Percentiles rank a stretch among this genome's conserved stretches.
These are phyloP conservation scores for Linnaemya tessellans DNA, from an alignment of 2,888 invertebrate species.

Conservation along the genomic window DNA sequence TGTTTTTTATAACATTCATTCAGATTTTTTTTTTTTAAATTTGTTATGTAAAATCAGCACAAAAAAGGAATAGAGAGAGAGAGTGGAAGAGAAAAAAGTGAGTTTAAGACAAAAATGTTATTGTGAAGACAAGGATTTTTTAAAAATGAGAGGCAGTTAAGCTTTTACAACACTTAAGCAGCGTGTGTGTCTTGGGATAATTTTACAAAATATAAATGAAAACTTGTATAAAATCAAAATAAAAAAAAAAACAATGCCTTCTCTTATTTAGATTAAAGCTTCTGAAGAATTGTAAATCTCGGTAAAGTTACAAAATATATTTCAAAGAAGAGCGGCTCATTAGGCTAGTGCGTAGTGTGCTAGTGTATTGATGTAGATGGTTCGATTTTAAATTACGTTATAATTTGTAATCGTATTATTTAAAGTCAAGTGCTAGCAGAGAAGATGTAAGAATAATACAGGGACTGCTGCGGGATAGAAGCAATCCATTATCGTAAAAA, in stretches of 20 bases:
- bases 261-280: conserved; percentile 20
- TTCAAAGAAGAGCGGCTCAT: no score
- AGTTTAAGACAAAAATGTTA: conserved; percentile 22
- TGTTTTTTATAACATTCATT: conserved; percentile 16
- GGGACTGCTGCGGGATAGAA: no score
- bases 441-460: no score
- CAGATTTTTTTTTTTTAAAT: conserved; percentile 26
- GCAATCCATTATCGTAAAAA: no score
- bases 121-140: conserved; percentile 5
- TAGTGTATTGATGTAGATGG: no score
- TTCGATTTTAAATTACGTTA: no score
- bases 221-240: not conserved
- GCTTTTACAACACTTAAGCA: conserved; percentile 30
- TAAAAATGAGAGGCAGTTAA: conserved; percentile 6
- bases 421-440: no score
- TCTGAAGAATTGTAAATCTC: conserved; percentile 16
- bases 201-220: conserved; percentile 2
- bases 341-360: no score
- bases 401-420: no score
- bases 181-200: conserved; percentile 3
- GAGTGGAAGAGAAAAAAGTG: conserved; percentile 34
- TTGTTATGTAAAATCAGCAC: conserved; percentile 48
- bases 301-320: not conserved
- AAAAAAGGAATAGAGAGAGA: conserved; percentile 29
- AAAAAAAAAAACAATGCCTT: not conserved